These are phyloP conservation scores for Eulemur rubriventer DNA, from an alignment of 2,797 vertebrate species.

Conservation along the genomic window DNA sequence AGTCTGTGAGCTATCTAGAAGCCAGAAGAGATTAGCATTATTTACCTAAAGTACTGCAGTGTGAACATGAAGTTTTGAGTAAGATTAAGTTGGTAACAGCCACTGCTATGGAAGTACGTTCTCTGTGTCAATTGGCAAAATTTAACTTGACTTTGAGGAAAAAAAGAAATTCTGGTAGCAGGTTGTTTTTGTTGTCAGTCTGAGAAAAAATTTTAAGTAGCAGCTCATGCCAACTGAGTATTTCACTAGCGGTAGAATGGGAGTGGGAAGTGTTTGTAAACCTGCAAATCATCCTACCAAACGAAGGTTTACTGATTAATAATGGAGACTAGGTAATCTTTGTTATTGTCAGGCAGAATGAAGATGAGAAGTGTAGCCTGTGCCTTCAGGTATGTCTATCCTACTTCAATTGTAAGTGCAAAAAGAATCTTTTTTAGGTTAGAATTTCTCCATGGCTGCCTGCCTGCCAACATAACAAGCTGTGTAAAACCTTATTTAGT, in stretches of 20 bases:
- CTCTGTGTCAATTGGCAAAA: slow-evolving; percentile 37
- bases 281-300: not conserved
- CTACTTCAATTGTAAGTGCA: slow-evolving; percentile 36
- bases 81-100: slow-evolving; percentile 6
- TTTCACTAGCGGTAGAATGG: not conserved
- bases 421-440: slow-evolving; percentile 29
- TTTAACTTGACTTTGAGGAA: slow-evolving; percentile 42
- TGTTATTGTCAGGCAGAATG: not conserved
- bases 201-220: slow-evolving; percentile 12
- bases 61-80: slow-evolving; percentile 40
- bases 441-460: not conserved
- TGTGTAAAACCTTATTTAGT: slow-evolving; percentile 22
- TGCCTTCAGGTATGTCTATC: not conserved
- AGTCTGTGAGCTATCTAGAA: not conserved
- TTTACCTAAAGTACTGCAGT: not conserved
- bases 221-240: not conserved
- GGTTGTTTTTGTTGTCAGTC: slow-evolving; percentile 43
- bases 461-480: slow-evolving; percentile 5
- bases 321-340: not conserved
- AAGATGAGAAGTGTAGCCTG: not conserved
- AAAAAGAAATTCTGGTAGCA: not conserved
- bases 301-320: not conserved
- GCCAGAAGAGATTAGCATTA: not conserved
- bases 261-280: not conserved
- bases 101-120: slow-evolving; percentile 21